Base-by-base conservation (phyloP, 1,140 invertebrate species). In the Chymomyza costata region DNA sequence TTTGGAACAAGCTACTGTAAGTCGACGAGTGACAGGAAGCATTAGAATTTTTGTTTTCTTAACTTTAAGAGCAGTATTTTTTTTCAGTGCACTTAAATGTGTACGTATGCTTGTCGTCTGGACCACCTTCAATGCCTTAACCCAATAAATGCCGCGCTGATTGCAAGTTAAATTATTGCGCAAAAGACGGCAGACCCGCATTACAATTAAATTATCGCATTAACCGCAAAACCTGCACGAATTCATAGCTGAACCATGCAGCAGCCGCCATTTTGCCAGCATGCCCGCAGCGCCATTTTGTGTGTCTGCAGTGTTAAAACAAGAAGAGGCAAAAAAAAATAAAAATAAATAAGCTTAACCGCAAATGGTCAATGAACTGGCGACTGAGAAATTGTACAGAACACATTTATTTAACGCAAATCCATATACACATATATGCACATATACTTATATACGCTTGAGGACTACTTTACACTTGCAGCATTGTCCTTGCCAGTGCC, bases 121-220 rank as follows among this genome's bases (percentile, higher is more conserved):
- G 37, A 41, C 52, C 38, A 50, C 34, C 62, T 70, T 80, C 59
- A 65, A 52, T 67, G 63, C 53, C 13, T 78, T 78, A 78, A 78
- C 73, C 73, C 73, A 78, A 80, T 78, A 78, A 80, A 67, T 61
- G 67, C 73, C 46, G 64, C 63, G 73, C 73, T 80, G 73, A 78
- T 78, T 78, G 73, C 73, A 65, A 78, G 52, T 78, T 80, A 78
- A 78, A 80, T 78, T 78, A 78, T 78, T 78, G 55, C 73, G 48
- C 73, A 31, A 54, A 60, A 30, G 50, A 47, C 64, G 66, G 39
- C 73, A 64, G 59, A 56, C 73, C 73, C 63, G 67, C 67, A 78
- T 78, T 78, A 78, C 73, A 80, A 80, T 78, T 78, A 78, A 78
- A 78, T 78, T 78, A 78, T 80, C 73, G 71, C 71, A 78, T 78